These are phyloP conservation scores for Megamerina dolium DNA, from an alignment of 2,888 invertebrate genomes.

Conservation along the genomic window DNA sequence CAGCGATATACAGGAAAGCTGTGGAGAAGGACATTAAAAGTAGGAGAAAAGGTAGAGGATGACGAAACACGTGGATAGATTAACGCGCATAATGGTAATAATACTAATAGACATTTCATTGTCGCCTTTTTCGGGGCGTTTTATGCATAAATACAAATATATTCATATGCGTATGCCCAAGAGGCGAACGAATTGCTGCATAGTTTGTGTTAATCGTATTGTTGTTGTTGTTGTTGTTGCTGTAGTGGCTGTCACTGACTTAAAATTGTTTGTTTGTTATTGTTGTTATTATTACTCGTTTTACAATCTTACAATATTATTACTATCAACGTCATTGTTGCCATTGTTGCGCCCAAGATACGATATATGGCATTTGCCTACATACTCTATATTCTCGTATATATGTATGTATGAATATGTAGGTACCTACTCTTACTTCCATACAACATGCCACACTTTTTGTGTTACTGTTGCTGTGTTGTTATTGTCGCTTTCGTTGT, in stretches of 20 bases:
- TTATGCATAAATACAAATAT: neutral
- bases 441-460: too few relatives aligned
- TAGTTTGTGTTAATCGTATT: conserved; percentile 35
- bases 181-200: neutral
- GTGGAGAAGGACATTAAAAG: too few relatives aligned
- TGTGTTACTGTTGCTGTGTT: too few relatives aligned
- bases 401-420: neutral
- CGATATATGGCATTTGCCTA: too few relatives aligned
- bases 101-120: conserved; percentile 27
- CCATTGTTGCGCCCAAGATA: too few relatives aligned
- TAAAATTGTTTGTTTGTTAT: conserved; percentile 18
- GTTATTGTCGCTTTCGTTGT: too few relatives aligned
- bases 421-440: conserved; percentile 1
- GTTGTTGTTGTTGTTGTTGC: conserved; percentile 39
- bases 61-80: too few relatives aligned
- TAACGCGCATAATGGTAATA: conserved; percentile 7
- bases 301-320: too few relatives aligned
- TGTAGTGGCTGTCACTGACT: conserved; percentile 16
- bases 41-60: too few relatives aligned
- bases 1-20: too few relatives aligned
- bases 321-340: too few relatives aligned
- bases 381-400: neutral
- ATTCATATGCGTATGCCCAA: neutral
- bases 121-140: conserved; percentile 23
- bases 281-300: conserved; percentile 4